Evolutionary conservation across 2,888 invertebrate species (phyloP).

Genomic region (Drosophila diplacantha): DNA sequence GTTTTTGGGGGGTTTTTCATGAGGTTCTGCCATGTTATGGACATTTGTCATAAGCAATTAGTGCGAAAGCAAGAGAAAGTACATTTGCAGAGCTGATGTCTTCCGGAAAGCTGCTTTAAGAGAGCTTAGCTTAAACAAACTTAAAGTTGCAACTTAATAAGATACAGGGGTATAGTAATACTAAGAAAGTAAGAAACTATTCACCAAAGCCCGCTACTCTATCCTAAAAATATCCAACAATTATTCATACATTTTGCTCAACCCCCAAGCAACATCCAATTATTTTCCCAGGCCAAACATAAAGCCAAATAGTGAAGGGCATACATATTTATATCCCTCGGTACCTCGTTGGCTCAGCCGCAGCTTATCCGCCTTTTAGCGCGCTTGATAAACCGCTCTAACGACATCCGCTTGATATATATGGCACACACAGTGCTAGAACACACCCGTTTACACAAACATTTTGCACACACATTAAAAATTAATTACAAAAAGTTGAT

Average conservation of each 20-base stretch:
- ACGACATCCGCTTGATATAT: conserved; percentile 37
- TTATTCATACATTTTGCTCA: background rate
- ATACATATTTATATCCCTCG: background rate
- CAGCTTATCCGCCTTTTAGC: conserved; percentile 29
- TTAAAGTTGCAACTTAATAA: background rate
- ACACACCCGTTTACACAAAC: conserved; percentile 55
- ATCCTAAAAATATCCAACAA: background rate
- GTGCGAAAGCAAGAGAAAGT: conserved; percentile 39
- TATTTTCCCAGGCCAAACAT: conserved; percentile 17
- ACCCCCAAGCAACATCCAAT: conserved; percentile 16
- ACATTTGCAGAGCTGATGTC: conserved; percentile 5
- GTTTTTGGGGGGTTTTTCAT: conserved; percentile 12
- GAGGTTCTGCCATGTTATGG: conserved; percentile 1
- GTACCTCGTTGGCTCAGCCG: background rate
- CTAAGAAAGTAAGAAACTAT: background rate
- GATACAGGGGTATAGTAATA: background rate
- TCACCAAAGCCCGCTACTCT: too few relatives aligned
- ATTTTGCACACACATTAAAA: conserved; percentile 67
- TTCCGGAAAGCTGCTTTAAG: background rate
- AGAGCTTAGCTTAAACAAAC: too few relatives aligned
- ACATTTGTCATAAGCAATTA: conserved; percentile 64
- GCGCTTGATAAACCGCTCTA: conserved; percentile 34
- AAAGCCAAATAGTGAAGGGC: conserved; percentile 1
- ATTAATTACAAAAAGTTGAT: conserved; percentile 65
- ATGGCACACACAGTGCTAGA: conserved; percentile 3